Base-by-base conservation (phyloP, 1,140 invertebrate genomes). In the Heliothis virescens region DNA sequence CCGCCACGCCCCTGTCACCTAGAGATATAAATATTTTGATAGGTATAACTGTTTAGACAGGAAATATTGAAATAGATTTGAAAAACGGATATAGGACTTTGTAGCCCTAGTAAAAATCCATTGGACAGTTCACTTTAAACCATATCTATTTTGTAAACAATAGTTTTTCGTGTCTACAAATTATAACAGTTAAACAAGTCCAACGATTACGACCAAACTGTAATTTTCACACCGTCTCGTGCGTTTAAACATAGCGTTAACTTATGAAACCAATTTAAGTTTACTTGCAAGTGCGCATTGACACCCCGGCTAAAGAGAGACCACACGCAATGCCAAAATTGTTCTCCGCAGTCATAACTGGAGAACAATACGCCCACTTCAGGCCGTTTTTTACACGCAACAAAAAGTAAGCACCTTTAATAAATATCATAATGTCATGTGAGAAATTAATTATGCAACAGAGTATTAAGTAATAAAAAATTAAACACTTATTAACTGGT, bases 1-100 rank as follows among this genome's bases (percentile, higher is more conserved):
- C 7, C 91, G 89, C 94, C 94, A 95, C 82, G 94, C 94, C 75
- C 94, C 93, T n/a, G 94, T 94, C 26, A 95, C 89, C 94, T 95
- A 69, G 9, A 50, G 11, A 77, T 67, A 77, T 5, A 0, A 52
- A 13, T 15, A 5, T 26, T 26, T 26, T 48, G 4, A 13, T 15
- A 26, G 21, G 21, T 26, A 47, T 13, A 16, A 47, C 10, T 41
- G 3, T 34, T 34, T 26, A 34, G 15, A 41, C 26, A n/a, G 4
- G 15, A 9, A 2, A 12, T 3, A 34, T n/a, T 1, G 10, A 15
- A 3, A 15, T 41, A 13, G 3, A n/a, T 13, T n/a, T 4, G 13
- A 62, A 62, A 1, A 34, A 5, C 12, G 55, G 16, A 10, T 16
- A 18, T 16, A 18, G 1, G 7, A 18, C 16, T 10, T 18, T 4